Evolutionary conservation across 1,140 invertebrate species (phyloP).

Genomic region (Mylabris phalerata): DNA sequence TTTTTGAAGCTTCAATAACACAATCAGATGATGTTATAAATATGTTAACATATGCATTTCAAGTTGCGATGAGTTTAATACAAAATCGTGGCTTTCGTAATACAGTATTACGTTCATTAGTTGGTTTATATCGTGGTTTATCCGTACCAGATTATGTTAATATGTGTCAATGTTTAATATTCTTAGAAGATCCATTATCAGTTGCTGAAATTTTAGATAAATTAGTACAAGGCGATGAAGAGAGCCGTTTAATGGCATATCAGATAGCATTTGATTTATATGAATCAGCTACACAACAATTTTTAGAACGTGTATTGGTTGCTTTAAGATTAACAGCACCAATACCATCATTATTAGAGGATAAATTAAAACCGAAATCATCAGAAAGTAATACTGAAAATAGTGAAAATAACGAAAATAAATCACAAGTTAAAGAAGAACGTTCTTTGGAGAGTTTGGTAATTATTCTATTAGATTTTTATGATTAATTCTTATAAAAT

Average conservation of each 20-base stretch:
- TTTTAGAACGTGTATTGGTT: slow-evolving; percentile 81
- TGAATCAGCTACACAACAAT: slow-evolving; percentile 98
- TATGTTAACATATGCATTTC: slow-evolving; percentile 90
- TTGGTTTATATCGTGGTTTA: slow-evolving; percentile 80
- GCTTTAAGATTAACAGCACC: slow-evolving; percentile 77
- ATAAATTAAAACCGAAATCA: slow-evolving; percentile 62
- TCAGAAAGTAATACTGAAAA: slow-evolving; percentile 20
- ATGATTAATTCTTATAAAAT: background rate
- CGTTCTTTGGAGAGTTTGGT: slow-evolving; percentile 47
- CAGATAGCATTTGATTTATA: slow-evolving; percentile 99
- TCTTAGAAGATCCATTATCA: slow-evolving; percentile 85
- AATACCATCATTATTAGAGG: slow-evolving; percentile 67
- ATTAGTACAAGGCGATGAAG: slow-evolving; percentile 71
- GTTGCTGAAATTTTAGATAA: slow-evolving; percentile 89
- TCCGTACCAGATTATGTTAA: slow-evolving; percentile 90
- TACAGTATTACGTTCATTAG: slow-evolving; percentile 80
- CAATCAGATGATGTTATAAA: slow-evolving; percentile 83
- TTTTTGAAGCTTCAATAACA: slow-evolving; percentile 86
- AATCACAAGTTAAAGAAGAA: slow-evolving; percentile 46
- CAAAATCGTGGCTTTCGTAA: slow-evolving; percentile 90
- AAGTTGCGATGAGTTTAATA: slow-evolving; percentile 89
- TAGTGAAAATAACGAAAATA: slow-evolving; percentile 28
- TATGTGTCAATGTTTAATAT: slow-evolving; percentile 95
- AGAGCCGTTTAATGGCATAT: slow-evolving; percentile 84
- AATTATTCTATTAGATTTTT: slow-evolving; percentile 12